Evolutionary conservation across 2,888 invertebrate species (phyloP), one percentile per base, ranked within the genome.

Genomic region (Acronicta alni): DNA sequence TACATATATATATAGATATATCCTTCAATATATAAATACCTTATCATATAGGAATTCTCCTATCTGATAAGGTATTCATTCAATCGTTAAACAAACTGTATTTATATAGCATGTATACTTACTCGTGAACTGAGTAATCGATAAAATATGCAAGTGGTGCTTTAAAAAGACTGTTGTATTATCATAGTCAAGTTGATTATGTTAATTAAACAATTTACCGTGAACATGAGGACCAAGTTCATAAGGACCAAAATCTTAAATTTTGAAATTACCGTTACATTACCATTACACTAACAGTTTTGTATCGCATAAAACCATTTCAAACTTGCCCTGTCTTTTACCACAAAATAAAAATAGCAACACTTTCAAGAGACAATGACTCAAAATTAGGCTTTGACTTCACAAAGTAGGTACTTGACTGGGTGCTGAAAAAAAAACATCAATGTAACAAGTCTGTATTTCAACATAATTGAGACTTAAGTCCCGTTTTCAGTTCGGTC

Each of bases 381-480:
- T 49, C 47, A 52, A 47, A 55, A 55, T 46, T 45, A 53, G 14
- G 14, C 42, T 37, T 59, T 37, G 26, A 52, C 20, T 59, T 39
- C 16, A 23, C 55, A 59, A 32, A 37, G 18, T n/a, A n/a, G n/a
- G n/a, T 53, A 46, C 55, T 64, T 55, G 49, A 35, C 18, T 43
- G 47, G 16, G n/a, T 8, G 26, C 26, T n/a, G 30, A 46, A 38
- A 52, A 26, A 32, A 68, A 45, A n/a, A 10, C 39, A 44, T 53
- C 55, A 45, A 10, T 18, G n/a, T 12, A 59, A 56, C 43, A 26
- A 48, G n/a, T 44, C 30, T 18, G 17, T 35, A 45, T 57, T 57
- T 55, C 37, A 55, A 63, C 49, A 48, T 64, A 67, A 64, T 61
- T 67, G 53, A 60, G 48, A 51, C 51, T 43, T 55, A 48, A 51